Conservation (phyloP, 2,797 vertebrate species). For the Salmo trutta region DNA sequence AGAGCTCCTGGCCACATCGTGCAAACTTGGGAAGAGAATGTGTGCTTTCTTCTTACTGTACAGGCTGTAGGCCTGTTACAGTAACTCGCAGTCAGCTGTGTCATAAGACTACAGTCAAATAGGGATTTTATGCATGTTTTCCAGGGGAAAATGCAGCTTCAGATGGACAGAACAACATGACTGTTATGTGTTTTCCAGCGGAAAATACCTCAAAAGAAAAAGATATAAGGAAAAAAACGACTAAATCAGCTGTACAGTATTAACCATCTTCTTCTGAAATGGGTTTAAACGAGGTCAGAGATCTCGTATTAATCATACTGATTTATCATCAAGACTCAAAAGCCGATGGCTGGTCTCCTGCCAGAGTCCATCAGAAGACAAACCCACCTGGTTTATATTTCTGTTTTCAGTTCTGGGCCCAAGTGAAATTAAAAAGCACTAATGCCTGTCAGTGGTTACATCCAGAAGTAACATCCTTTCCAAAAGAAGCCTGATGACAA, state of each 20-base stretch:
- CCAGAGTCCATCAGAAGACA: conserved; percentile 26
- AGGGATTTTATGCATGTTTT: too few relatives aligned
- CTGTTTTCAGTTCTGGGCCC: conserved; percentile 15
- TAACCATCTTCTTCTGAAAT: conserved; percentile 20
- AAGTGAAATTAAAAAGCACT: conserved; percentile 34
- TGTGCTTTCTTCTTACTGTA: neutral
- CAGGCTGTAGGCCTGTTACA: neutral
- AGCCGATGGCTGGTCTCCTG: conserved; percentile 22
- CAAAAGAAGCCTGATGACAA: neutral
- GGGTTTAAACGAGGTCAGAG: conserved; percentile 13
- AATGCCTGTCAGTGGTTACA: neutral
- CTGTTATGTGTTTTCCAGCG: conserved; percentile 15
- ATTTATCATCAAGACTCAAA: conserved; percentile 37
- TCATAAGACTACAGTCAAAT: neutral
- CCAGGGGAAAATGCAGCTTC: too few relatives aligned
- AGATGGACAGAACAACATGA: conserved; percentile 14
- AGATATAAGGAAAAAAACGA: conserved; percentile 6
- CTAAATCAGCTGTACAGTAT: conserved; percentile 40
- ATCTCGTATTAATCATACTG: conserved; percentile 40
- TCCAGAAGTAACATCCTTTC: conserved; percentile 5
- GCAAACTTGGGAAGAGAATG: neutral
- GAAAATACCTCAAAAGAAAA: conserved; percentile 29
- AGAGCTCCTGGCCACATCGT: neutral
- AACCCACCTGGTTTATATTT: conserved; percentile 18
- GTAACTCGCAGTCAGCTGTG: neutral